phyloP scores from a whole-genome alignment of 2,113 vertebrate species.

The Albula glossodonta region DNA sequence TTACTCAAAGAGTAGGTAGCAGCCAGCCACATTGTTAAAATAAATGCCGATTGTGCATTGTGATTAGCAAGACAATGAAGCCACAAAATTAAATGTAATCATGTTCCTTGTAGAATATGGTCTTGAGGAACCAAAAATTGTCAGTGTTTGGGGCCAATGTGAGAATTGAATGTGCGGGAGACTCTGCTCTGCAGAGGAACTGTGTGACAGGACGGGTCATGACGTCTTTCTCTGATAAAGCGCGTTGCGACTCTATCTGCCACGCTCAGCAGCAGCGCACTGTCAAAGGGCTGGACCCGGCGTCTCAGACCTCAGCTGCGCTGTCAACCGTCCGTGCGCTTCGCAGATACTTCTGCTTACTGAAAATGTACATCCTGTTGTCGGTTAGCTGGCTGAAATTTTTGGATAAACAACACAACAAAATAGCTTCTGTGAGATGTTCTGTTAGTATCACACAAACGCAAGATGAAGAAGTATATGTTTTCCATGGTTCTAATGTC shows the following conservation, averaged over 20 bases:
- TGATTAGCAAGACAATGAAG: neutral
- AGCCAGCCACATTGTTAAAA: no score
- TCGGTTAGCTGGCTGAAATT: neutral
- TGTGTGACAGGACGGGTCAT: neutral
- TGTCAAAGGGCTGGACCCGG: neutral
- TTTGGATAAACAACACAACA: neutral
- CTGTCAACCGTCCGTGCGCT: neutral
- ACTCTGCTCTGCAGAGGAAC: neutral
- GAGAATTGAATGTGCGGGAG: neutral
- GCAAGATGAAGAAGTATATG: no score
- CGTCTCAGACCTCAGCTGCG: neutral
- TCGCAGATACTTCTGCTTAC: neutral
- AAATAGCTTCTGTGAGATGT: neutral
- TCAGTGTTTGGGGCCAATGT: no score
- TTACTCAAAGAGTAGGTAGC: no score
- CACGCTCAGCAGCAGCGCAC: neutral
- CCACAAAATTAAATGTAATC: neutral
- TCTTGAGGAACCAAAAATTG: no score
- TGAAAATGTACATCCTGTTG: neutral
- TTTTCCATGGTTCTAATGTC: no score
- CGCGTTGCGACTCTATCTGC: constrained; percentile 15
- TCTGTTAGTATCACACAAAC: no score
- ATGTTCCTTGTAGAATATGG: neutral
- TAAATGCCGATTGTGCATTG: no score
- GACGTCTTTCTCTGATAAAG: constrained; percentile 45